These are phyloP conservation scores for Syndactyla subalaris DNA, from an alignment of 2,797 vertebrate species.

Conservation along the genomic window DNA sequence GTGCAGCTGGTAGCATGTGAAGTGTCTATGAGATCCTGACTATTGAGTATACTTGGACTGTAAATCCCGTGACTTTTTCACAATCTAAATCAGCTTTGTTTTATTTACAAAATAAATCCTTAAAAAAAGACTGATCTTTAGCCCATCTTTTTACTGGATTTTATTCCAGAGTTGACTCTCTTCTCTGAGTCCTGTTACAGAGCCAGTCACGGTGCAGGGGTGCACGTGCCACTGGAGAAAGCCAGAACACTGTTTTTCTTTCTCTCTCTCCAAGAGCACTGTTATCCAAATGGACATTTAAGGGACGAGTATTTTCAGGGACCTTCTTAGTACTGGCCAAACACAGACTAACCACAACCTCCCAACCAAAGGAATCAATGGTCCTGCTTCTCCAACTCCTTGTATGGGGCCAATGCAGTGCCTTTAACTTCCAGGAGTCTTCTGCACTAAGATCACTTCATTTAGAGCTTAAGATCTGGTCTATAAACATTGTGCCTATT, in stretches of 20 bases:
- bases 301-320: not conserved
- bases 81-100: not conserved
- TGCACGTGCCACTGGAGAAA: not conserved
- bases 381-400: not conserved
- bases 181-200: rapidly evolving
- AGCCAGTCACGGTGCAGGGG: not conserved
- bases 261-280: not conserved
- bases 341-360: not conserved
- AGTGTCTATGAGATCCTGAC: not conserved
- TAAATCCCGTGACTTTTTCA: not conserved
- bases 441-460: not conserved
- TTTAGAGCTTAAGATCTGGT: not conserved
- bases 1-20: not conserved
- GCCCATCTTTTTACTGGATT: not conserved
- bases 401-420: not conserved
- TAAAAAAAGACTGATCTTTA: not conserved
- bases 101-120: not conserved
- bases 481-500: not conserved
- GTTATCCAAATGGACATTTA: not conserved
- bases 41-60: not conserved
- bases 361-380: not conserved
- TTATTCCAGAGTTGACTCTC: not conserved
- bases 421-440: not conserved
- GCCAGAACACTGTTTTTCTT: not conserved
- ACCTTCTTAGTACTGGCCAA: not conserved